Conservation (phyloP, 2,888 invertebrate genomes). For the Muschampia plurimacula region DNA sequence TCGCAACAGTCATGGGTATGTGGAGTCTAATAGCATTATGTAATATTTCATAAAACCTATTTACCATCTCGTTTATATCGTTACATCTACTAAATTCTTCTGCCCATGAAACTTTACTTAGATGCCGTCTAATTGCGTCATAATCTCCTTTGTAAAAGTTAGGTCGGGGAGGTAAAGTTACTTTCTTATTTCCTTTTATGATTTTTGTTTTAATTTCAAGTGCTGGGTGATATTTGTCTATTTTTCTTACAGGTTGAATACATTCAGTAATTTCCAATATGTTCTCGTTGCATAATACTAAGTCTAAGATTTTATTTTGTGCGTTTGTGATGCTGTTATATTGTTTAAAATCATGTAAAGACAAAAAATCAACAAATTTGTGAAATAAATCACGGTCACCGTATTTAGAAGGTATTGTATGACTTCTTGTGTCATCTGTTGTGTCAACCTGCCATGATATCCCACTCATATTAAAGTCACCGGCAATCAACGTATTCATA, state of each 20-base stretch:
- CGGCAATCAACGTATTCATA: too few species aligned
- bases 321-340: not conserved
- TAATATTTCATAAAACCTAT: not conserved
- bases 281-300: not conserved
- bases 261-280: not conserved
- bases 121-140: constrained; percentile 8
- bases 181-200: constrained; percentile 2
- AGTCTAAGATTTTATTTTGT: not conserved
- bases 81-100: constrained; percentile 8
- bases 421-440: not conserved
- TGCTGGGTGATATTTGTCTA: constrained; percentile 22
- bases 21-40: not conserved
- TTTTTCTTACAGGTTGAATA: not conserved
- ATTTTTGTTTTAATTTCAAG: constrained; percentile 8
- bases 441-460: too few species aligned
- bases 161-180: not conserved
- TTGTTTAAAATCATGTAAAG: not conserved
- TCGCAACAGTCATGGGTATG: not conserved
- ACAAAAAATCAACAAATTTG: not conserved
- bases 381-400: not conserved
- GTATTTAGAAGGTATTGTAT: not conserved
- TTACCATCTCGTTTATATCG: constrained; percentile 14
- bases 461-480: too few species aligned
- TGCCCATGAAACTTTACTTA: not conserved
- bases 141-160: constrained; percentile 32